These are phyloP conservation scores for Acleris sparsana DNA, from an alignment of 2,888 invertebrate species.

Conservation along the genomic window DNA sequence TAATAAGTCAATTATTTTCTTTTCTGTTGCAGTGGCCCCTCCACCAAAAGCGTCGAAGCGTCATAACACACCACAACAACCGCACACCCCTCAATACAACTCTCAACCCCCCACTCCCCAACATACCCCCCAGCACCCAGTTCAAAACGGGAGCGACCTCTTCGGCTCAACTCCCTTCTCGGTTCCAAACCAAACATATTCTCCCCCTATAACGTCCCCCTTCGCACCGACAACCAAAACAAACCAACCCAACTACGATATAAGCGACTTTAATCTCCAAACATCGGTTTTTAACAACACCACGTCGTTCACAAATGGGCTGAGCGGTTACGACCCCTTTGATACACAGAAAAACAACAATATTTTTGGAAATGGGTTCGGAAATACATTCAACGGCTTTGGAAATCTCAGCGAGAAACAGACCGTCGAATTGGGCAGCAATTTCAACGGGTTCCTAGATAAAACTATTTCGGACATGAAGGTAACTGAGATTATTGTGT, in stretches of 20 bases:
- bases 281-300: conserved; percentile 73
- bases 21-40: conserved; percentile 89
- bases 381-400: conserved; percentile 73
- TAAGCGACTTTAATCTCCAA: conserved; percentile 73
- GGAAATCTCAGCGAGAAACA: conserved; percentile 78
- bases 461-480: conserved; percentile 94
- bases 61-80: conserved; percentile 51
- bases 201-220: conserved; percentile 46
- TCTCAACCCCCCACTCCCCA: conserved; percentile 43
- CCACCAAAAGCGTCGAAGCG: conserved; percentile 91
- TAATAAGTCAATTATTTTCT: background rate
- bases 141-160: conserved; percentile 86
- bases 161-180: conserved; percentile 92
- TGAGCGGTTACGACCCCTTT: conserved; percentile 88
- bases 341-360: conserved; percentile 88
- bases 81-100: conserved; percentile 43
- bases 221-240: conserved; percentile 47
- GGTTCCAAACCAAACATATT: conserved; percentile 55
- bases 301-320: conserved; percentile 70
- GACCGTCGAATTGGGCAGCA: conserved; percentile 77
- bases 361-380: conserved; percentile 71
- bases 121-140: conserved; percentile 51
- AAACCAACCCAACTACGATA: conserved; percentile 75
- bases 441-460: conserved; percentile 91
- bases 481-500: conserved; percentile 70